These are phyloP conservation scores for Plotosus lineatus DNA, from an alignment of 2,113 vertebrate species.

Conservation along the genomic window DNA sequence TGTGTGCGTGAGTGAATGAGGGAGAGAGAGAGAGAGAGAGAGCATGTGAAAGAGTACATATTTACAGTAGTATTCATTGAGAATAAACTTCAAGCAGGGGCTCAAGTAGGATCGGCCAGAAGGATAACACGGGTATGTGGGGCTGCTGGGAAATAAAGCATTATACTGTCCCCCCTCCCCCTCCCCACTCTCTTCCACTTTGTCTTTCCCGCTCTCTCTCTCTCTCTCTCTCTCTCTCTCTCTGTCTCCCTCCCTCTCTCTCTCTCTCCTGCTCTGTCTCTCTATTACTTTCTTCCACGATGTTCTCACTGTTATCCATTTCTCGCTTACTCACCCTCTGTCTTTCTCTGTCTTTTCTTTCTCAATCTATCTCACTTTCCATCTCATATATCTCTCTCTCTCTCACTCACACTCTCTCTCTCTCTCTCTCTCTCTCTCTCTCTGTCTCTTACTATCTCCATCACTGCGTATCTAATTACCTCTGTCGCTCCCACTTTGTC, in stretches of 20 bases:
- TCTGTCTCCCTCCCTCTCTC: neutral
- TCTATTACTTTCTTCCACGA: neutral
- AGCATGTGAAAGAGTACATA: no score
- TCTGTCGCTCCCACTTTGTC: neutral
- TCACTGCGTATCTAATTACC: no score
- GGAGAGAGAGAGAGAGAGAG: neutral
- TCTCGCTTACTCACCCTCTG: neutral
- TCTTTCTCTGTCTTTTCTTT: neutral
- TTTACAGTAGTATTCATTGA: neutral
- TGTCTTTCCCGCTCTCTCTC: no score
- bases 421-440: constrained; percentile 8
- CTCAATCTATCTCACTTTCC: no score
- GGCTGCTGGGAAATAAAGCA: neutral
- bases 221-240: constrained; percentile 8
- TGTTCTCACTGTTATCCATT: no score
- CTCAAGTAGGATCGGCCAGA: neutral
- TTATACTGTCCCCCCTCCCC: neutral
- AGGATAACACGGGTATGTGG: neutral
- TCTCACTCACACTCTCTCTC: neutral
- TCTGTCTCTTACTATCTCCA: neutral
- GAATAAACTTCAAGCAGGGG: neutral
- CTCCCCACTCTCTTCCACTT: neutral
- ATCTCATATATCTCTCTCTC: neutral
- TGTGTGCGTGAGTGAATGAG: no score
- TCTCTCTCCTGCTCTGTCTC: neutral